Conservation (phyloP, 1,140 invertebrate species). For the Druon quercuslanigerum region DNA sequence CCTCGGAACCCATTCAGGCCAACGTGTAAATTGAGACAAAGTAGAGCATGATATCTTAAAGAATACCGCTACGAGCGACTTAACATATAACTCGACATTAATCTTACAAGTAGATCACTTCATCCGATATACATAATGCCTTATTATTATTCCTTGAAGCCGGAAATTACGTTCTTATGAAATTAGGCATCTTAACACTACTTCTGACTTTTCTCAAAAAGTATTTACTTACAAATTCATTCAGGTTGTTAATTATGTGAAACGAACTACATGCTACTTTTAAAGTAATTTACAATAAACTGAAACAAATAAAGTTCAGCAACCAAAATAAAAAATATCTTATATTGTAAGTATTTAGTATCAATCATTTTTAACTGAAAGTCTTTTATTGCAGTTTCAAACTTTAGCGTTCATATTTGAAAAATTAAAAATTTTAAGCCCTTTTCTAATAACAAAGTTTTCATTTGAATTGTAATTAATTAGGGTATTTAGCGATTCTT, state of each 20-base stretch:
- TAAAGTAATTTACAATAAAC: too few species aligned
- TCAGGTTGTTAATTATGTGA: not conserved
- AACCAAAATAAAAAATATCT: too few species aligned
- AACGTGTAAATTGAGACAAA: constrained; percentile 31
- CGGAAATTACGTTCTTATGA: constrained; percentile 18
- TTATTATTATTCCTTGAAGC: constrained; percentile 24
- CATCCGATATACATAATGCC: constrained; percentile 28
- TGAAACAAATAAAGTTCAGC: too few species aligned
- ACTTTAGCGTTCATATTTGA: too few species aligned
- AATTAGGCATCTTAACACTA: constrained; percentile 10
- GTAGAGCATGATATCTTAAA: constrained; percentile 28
- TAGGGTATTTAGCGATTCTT: too few species aligned
- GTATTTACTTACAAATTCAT: constrained; percentile 10
- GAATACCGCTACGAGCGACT: constrained; percentile 26
- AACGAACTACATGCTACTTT: too few species aligned
- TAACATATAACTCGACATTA: constrained; percentile 31
- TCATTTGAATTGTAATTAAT: too few species aligned
- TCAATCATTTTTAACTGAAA: too few species aligned
- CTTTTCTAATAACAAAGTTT: too few species aligned
- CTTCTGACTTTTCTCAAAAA: not conserved
- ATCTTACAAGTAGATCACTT: constrained; percentile 27
- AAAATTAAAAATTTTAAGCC: too few species aligned
- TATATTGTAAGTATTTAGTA: too few species aligned
- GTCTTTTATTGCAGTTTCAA: too few species aligned
- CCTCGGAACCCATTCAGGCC: constrained; percentile 8